Evolutionary conservation across 1,140 invertebrate genomes (phyloP).

Genomic region (Drosophila grimshawi): DNA sequence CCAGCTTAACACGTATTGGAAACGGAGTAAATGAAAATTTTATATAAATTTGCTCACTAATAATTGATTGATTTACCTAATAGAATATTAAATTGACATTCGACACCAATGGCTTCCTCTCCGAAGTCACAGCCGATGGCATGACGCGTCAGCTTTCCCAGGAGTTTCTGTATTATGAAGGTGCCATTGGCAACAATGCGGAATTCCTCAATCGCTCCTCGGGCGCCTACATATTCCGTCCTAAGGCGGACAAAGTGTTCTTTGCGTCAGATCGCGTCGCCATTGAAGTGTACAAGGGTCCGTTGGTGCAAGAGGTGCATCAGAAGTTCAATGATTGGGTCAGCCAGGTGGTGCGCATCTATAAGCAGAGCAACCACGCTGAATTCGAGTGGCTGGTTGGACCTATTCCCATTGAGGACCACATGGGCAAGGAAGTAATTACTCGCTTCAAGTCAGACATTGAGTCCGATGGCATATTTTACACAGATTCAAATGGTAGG

Average conservation of each 20-base stretch:
- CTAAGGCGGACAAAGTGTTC: slow-evolving; percentile 84
- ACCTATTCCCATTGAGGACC: slow-evolving; percentile 93
- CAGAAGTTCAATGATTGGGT: slow-evolving; percentile 91
- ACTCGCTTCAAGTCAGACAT: slow-evolving; percentile 89
- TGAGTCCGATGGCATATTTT: slow-evolving; percentile 89
- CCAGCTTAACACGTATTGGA: slow-evolving; percentile 58
- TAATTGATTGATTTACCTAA: background rate
- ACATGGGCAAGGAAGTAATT: slow-evolving; percentile 93
- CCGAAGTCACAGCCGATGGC: slow-evolving; percentile 86
- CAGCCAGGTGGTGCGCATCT: slow-evolving; percentile 92
- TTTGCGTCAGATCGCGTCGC: slow-evolving; percentile 69
- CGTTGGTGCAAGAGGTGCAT: slow-evolving; percentile 92
- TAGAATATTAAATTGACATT: slow-evolving; percentile 59
- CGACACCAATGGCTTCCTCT: slow-evolving; percentile 84
- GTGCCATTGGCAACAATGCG: slow-evolving; percentile 86
- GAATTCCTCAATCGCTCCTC: slow-evolving; percentile 86
- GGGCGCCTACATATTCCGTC: slow-evolving; percentile 95
- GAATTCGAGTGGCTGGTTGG: slow-evolving; percentile 98
- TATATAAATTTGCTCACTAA: no score
- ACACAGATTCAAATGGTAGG: slow-evolving; percentile 94
- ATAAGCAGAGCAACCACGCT: slow-evolving; percentile 87
- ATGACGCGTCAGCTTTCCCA: slow-evolving; percentile 85
- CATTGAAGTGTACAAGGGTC: slow-evolving; percentile 86
- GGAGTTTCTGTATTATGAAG: slow-evolving; percentile 91
- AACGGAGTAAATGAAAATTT: slow-evolving; percentile 47